Base-by-base conservation (phyloP, 2,113 vertebrate species). In the Salvelinus sp. region DNA sequence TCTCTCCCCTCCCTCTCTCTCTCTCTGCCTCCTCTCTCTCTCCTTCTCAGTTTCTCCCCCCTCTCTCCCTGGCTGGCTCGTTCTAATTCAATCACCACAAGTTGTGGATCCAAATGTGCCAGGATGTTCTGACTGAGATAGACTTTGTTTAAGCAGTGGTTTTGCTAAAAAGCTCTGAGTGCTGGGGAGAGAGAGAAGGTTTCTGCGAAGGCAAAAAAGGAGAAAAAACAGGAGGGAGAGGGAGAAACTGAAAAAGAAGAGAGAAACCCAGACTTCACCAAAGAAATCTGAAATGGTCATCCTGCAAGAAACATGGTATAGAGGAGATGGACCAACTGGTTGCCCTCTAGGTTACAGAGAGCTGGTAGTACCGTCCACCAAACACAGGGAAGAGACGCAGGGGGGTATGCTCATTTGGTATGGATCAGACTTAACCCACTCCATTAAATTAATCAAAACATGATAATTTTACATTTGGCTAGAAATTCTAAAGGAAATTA, bases 101-200 rank as follows among this genome's bases (percentile, higher is more conserved):
- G 84, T 54, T 44, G 30, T 54, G 79, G 74, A 86, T 91, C 90
- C 87, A 91, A 90, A 91, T 91, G 84, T 92, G 88, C 89, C 92
- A 93, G 91, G 88, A 91, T 92, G 93, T 92, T 93, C 88, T 91
- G 88, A 93, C 93, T 90, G 93, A 89, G 85, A 81, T 86, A 86
- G 90, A 92, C 90, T 92, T 91, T 92, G 85, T 91, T 91, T 85
- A 90, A 91, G 87, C 87, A 88, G 88, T 83, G 90, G 90, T 90
- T 92, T 90, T 70, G 74, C 72, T 20, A 78, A 89, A 86, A 48
- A 71, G 57, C 50, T 80, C 23, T 3, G 64, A 70, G 72, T 48
- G 44, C 62, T 70, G 27, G 28, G 72, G 74, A 4, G 72, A 78
- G 73, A 38, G 63, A 48, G 58, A 76, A 48, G 65, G 30, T 57